Conservation (phyloP, 1,140 invertebrate species). For the Bombus balteatus region DNA sequence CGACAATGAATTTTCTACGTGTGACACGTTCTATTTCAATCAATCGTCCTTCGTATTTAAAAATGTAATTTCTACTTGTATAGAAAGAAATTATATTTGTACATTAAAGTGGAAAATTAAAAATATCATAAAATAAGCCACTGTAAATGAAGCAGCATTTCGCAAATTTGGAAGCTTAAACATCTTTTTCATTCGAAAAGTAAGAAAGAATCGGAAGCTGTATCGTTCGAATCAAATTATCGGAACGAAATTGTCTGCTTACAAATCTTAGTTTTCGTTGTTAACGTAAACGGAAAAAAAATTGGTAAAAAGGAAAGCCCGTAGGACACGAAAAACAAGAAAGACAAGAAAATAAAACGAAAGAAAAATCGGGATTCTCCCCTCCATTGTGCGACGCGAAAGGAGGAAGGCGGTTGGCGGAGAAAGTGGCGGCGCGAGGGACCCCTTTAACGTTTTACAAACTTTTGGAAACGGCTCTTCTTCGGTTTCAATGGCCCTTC, state of each 20-base stretch:
- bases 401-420: background rate
- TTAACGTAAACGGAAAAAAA: background rate
- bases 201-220: too few species aligned
- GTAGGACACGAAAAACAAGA: too few species aligned
- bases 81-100: background rate
- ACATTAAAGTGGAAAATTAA: too few species aligned
- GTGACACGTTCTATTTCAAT: background rate
- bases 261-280: too few species aligned
- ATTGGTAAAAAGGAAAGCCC: too few species aligned
- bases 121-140: too few species aligned
- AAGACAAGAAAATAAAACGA: background rate
- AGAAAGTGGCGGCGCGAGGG: constrained; percentile 13
- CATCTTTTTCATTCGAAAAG: too few species aligned
- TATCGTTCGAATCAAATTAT: too few species aligned
- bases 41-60: background rate
- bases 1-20: background rate
- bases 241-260: too few species aligned
- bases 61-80: background rate
- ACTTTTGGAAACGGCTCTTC: constrained; percentile 54
- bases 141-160: too few species aligned
- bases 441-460: constrained; percentile 43
- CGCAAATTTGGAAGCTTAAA: too few species aligned
- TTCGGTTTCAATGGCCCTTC: constrained; percentile 49
- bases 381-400: constrained; percentile 18
- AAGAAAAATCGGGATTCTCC: constrained; percentile 7